phyloP scores from a whole-genome alignment of 2,113 vertebrate genomes.

The Cryptomyrus ogoouensis region DNA sequence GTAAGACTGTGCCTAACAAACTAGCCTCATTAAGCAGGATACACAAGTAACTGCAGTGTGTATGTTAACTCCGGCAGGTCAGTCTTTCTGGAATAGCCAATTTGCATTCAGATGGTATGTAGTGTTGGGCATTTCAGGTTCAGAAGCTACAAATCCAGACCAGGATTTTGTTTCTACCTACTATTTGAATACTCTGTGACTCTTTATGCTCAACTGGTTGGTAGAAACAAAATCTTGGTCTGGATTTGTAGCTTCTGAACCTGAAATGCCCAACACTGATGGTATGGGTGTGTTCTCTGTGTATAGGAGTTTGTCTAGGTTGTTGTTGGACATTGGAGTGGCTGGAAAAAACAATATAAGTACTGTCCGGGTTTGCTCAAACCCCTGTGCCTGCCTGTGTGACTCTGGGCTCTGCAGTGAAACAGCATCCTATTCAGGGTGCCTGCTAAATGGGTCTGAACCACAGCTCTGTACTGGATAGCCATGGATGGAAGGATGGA shows the following conservation, averaged over 20 bases:
- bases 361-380: not conserved
- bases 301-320: not conserved
- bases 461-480: not conserved
- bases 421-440: not conserved
- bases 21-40: not conserved
- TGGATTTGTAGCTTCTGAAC: no score
- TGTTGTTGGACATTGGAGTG: not conserved
- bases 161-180: no score
- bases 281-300: not conserved
- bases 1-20: not conserved
- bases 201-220: no score
- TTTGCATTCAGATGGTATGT: not conserved
- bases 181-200: no score
- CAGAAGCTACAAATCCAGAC: no score
- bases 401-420: not conserved
- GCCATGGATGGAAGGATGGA: not conserved
- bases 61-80: not conserved
- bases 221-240: no score
- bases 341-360: not conserved
- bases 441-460: not conserved
- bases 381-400: not conserved
- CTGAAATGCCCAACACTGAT: not conserved
- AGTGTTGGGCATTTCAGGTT: no score
- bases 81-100: not conserved
- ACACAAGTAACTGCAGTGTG: not conserved